phyloP scores from a whole-genome alignment of 2,888 invertebrate genomes.

The Euzetes globulus region DNA sequence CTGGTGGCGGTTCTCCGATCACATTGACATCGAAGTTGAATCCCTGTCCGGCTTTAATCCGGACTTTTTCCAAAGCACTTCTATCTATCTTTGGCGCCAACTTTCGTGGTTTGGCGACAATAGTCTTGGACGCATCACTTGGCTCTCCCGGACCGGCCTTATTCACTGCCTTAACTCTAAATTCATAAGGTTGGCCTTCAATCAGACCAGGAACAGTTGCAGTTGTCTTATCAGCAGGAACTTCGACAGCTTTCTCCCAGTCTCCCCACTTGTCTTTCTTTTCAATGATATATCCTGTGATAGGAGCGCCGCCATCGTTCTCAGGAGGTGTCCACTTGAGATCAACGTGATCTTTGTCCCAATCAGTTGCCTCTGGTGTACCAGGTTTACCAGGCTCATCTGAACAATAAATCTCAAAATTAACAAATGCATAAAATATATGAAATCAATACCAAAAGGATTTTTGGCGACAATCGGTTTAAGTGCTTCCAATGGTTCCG shows the following conservation, averaged over 20 bases:
- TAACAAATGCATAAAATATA: too few relatives aligned
- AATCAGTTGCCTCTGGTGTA: constrained; percentile 51
- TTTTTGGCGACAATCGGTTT: constrained; percentile 53
- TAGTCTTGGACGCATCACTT: constrained; percentile 47
- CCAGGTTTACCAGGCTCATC: constrained; percentile 70
- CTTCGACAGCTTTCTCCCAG: constrained; percentile 90
- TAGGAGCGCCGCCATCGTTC: constrained; percentile 54
- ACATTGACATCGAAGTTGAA: constrained; percentile 88
- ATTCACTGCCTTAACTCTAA: constrained; percentile 87
- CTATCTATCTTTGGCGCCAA: constrained; percentile 79
- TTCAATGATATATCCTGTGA: constrained; percentile 49
- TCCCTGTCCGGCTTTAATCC: constrained; percentile 88
- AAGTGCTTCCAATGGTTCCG: constrained; percentile 51
- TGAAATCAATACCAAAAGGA: constrained; percentile 58
- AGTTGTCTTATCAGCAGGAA: constrained; percentile 65
- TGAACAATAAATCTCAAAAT: too few relatives aligned
- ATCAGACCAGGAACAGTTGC: constrained; percentile 83
- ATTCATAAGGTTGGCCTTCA: constrained; percentile 93
- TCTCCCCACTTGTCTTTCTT: constrained; percentile 70
- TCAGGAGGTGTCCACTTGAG: constrained; percentile 52
- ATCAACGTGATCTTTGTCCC: constrained; percentile 52
- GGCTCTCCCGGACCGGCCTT: constrained; percentile 78
- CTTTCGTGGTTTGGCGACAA: constrained; percentile 54
- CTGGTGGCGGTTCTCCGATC: constrained; percentile 86
- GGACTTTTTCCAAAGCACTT: constrained; percentile 75